A percentile compares a stretch with the other conserved stretches of the same genome.
These are phyloP conservation scores for Brachyhypopomus gauderio DNA, from an alignment of 2,113 vertebrate genomes.

Conservation along the genomic window DNA sequence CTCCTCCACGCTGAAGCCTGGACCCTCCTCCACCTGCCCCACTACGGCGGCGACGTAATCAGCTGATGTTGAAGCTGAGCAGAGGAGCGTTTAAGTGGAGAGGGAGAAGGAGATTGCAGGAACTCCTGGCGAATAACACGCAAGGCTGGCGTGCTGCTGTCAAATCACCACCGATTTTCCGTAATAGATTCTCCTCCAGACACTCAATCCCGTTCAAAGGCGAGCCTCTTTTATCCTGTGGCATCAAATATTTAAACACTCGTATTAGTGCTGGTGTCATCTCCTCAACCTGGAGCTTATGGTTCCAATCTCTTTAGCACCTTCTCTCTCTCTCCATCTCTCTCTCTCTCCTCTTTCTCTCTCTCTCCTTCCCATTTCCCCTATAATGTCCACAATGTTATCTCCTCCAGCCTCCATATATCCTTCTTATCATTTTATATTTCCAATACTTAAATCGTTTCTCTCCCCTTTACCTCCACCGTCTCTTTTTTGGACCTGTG, in stretches of 20 bases:
- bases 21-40: constrained; percentile 46
- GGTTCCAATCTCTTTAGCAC: constrained; percentile 73
- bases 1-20: constrained; percentile 15
- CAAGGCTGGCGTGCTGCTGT: constrained; percentile 87
- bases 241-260: constrained; percentile 99
- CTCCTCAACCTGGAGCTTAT: constrained; percentile 90
- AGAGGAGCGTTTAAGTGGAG: constrained; percentile 97
- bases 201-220: constrained; percentile 99
- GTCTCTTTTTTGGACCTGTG: constrained; percentile 46
- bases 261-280: constrained; percentile 98
- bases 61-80: constrained; percentile 92
- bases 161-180: constrained; percentile 94
- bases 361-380: constrained; percentile 73
- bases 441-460: constrained; percentile 82
- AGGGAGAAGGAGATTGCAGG: constrained; percentile 84
- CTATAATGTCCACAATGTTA: constrained; percentile 94
- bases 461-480: constrained; percentile 52
- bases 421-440: constrained; percentile 82
- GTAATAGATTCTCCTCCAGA: constrained; percentile 99
- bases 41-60: constrained; percentile 87
- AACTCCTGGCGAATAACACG: constrained; percentile 93
- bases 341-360: constrained; percentile 40
- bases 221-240: constrained; percentile 99
- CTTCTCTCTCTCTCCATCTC: constrained; percentile 61
- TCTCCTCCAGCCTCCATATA: constrained; percentile 87